Evolutionary conservation across 2,113 vertebrate species (phyloP).

Genomic region (Gymnogyps californianus): DNA sequence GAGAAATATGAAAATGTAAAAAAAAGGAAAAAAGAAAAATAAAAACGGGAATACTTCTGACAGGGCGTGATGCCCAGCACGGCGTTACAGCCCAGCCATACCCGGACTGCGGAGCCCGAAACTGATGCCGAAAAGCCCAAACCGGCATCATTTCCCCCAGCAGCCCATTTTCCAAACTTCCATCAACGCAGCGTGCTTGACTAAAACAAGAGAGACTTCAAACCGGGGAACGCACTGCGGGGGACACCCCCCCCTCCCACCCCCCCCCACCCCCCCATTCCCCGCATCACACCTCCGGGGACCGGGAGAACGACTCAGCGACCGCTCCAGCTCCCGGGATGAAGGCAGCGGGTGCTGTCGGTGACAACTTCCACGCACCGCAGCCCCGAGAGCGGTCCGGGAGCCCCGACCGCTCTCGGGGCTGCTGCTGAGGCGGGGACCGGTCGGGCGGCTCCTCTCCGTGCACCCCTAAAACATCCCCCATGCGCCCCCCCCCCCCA

Average conservation of each 20-base stretch:
- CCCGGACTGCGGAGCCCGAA: neutral
- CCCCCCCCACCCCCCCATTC: too few species aligned
- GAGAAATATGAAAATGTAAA: neutral
- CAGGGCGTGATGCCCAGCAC: neutral
- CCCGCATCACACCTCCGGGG: too few species aligned
- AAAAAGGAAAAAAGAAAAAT: neutral
- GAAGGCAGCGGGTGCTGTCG: neutral
- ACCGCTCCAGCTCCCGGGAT: neutral
- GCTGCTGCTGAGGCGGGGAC: neutral
- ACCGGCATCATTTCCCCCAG: neutral
- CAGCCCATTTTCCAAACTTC: slow-evolving; percentile 39
- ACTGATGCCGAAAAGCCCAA: neutral
- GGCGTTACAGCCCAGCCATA: neutral
- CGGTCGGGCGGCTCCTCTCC: neutral
- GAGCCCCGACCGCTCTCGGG: neutral
- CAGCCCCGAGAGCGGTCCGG: neutral
- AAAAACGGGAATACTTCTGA: neutral
- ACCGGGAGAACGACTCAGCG: too few species aligned
- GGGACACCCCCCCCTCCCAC: too few species aligned
- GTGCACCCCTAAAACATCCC: neutral
- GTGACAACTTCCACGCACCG: neutral
- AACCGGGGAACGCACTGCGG: neutral
- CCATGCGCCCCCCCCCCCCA: too few species aligned
- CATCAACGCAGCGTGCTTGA: neutral
- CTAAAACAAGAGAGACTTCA: neutral